These are phyloP conservation scores for Siniperca chuatsi DNA, from an alignment of 2,113 vertebrate species.

Conservation along the genomic window DNA sequence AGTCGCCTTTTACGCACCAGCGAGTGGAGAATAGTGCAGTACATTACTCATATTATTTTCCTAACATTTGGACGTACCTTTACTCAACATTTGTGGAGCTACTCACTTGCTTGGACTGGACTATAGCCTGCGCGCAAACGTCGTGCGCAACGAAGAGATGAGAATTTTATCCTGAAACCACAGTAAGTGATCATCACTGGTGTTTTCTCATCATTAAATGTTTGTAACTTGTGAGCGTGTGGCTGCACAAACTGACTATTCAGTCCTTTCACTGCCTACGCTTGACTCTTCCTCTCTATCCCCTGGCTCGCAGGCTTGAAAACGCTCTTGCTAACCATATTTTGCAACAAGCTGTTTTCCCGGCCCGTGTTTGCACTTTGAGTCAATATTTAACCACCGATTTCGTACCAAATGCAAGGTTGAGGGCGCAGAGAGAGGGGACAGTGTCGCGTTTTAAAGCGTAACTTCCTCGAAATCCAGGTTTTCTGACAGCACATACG, in stretches of 20 bases:
- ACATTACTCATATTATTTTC: not conserved
- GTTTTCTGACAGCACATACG: not conserved
- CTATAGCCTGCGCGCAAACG: conserved; percentile 66
- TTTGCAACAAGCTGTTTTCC: conserved; percentile 71
- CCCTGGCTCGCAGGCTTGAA: conserved; percentile 21
- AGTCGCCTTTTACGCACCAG: conserved; percentile 81
- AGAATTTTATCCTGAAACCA: conserved; percentile 73
- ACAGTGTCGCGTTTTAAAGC: not conserved
- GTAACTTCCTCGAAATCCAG: not conserved
- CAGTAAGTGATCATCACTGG: conserved; percentile 75
- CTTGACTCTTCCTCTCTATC: conserved; percentile 3
- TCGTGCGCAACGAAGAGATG: conserved; percentile 77
- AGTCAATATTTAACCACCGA: conserved; percentile 80
- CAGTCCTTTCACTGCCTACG: not conserved
- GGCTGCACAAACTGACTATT: not conserved
- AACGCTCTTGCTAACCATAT: conserved; percentile 43
- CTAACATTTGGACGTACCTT: conserved; percentile 48
- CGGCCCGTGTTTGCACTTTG: conserved; percentile 63
- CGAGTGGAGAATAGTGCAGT: conserved; percentile 65
- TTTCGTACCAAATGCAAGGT: conserved; percentile 38
- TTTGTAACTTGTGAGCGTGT: conserved; percentile 5
- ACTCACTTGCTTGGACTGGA: conserved; percentile 64
- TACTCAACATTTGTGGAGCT: conserved; percentile 52
- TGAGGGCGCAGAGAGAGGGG: conserved; percentile 9
- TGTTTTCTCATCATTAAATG: conserved; percentile 3